Base-by-base conservation (phyloP, 2,888 invertebrate species). In the Eueremaeus valkanovi region DNA sequence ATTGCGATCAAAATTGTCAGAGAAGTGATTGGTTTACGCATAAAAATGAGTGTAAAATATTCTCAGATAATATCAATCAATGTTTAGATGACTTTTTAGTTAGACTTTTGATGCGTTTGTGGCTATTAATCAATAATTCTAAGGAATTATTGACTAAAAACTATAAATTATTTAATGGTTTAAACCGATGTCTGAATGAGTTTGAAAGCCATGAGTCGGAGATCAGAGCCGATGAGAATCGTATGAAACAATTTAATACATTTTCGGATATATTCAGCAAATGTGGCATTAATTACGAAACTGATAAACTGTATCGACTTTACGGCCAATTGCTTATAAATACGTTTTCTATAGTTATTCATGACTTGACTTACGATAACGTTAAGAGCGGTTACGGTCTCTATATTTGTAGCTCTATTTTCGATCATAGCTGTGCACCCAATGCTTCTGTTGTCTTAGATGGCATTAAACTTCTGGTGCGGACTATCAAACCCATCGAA, bases 41-140 rank as follows among this genome's bases (percentile, higher is more conserved):
- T 55, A 55, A 55, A 21, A 55, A 55, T n/a, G 55, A 55, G 55
- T 55, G 55, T 55, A n/a, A 55, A 21, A 55, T 55, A 55, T n/a
- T 24, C 3, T 1, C 21, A 3, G 21, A 55, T 3, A 55, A 55
- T 11, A 2, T 6, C 5, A 11, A 27, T 21, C n/a, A n/a, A n/a
- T n/a, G n/a, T n/a, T 55, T 27, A 21, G 27, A 55, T 5, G 55
- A 55, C 27, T 55, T 18, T 27, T 21, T 21, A 21, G 18, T 55
- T 1, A 55, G 55, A 55, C 55, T 55, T 21, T 55, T 55, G 13
- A 11, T 55, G 2, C 55, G 55, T 55, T 55, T 55, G 21, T 55
- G 55, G 55, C 24, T 55, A 21, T 9, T 55, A 11, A n/a, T 55
- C 55, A 21, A 55, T 24, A 24, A 21, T 21, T 3, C 21, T 27